Percentiles rank a stretch among this genome's conserved stretches.
Conservation (phyloP, 2,113 vertebrate species). For the Phoenicopterus ruber region DNA sequence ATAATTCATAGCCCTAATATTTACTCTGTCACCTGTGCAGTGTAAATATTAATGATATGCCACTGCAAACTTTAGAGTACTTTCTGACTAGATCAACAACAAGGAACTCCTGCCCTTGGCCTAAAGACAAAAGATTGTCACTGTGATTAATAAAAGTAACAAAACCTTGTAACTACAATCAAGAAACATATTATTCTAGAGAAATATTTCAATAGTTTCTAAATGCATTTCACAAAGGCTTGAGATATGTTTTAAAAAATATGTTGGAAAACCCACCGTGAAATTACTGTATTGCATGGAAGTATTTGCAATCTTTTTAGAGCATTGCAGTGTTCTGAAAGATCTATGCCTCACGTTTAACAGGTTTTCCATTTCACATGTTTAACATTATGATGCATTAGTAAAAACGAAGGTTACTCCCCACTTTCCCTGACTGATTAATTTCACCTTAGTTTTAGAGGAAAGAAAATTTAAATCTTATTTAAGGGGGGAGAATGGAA, state of each 20-base stretch:
- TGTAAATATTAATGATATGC: constrained; percentile 90
- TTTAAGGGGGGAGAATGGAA: background rate
- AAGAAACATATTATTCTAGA: constrained; percentile 70
- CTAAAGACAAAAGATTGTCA: constrained; percentile 82
- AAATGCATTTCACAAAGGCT: constrained; percentile 34
- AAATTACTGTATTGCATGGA: background rate
- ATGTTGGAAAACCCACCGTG: constrained; percentile 1
- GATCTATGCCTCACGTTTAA: background rate
- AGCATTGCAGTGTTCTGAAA: background rate
- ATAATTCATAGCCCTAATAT: constrained; percentile 95
- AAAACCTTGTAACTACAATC: constrained; percentile 85
- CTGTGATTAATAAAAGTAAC: constrained; percentile 87
- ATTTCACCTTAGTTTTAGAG: background rate
- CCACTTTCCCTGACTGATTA: background rate
- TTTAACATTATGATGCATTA: background rate
- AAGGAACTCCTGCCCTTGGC: constrained; percentile 80
- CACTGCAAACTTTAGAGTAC: constrained; percentile 56
- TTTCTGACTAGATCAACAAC: constrained; percentile 83
- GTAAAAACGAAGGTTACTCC: background rate
- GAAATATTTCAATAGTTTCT: constrained; percentile 54
- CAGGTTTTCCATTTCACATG: background rate
- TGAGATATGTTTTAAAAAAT: constrained; percentile 30
- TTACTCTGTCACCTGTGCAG: constrained; percentile 90
- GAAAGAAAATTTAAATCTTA: background rate
- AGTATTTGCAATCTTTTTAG: background rate